Evolutionary conservation across 2,888 invertebrate genomes (phyloP), one percentile per base, ranked within the genome.

Genomic region (Protonemura montana): DNA sequence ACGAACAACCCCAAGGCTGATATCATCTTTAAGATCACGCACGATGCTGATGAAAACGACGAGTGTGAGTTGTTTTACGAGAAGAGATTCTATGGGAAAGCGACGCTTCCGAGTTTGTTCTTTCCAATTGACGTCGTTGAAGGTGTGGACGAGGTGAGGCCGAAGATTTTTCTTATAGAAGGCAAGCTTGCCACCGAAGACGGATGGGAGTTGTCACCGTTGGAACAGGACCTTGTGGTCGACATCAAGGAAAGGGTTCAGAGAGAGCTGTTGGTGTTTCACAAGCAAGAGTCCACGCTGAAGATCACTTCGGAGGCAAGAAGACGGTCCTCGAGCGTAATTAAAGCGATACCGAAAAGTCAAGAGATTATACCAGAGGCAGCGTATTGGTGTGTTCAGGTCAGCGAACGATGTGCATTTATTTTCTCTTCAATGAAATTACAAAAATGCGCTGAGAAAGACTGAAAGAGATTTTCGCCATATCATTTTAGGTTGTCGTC

Each of bases 361-460:
- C 26, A 78, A 28, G 28, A 27, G 7, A 28, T 78, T 2, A 78
- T 78, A 28, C n/a, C 78, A 26, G 78, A 28, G 25, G 29, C 81
- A 0, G 81, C 81, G 29, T 30, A 81, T 81, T 81, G 81, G 81
- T 28, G 29, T 29, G 30, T 81, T 10, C 28, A 81, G 81, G 81
- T 81, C 21, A 10, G 78, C n/a, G 5, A 21, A 77, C 21, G 7
- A 41, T 59, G 7, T 59, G 6, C 7, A 59, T n/a, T n/a, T n/a
- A n/a, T n/a, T n/a, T n/a, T 59, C 41, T 2, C 21, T 13, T 10
- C 59, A 59, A 59, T 21, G 6, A 59, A 13, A 16, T 1, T 16
- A 7, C 21, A 2, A 3, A 59, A 59, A 10, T 16, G 7, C 59
- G 59, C 59, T 59, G 7, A 3, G 13, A n/a, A n/a, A n/a, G 41